Evolutionary conservation across 2,797 vertebrate genomes (phyloP), one percentile per base, ranked within the genome.

Genomic region (Tadarida brasiliensis): DNA sequence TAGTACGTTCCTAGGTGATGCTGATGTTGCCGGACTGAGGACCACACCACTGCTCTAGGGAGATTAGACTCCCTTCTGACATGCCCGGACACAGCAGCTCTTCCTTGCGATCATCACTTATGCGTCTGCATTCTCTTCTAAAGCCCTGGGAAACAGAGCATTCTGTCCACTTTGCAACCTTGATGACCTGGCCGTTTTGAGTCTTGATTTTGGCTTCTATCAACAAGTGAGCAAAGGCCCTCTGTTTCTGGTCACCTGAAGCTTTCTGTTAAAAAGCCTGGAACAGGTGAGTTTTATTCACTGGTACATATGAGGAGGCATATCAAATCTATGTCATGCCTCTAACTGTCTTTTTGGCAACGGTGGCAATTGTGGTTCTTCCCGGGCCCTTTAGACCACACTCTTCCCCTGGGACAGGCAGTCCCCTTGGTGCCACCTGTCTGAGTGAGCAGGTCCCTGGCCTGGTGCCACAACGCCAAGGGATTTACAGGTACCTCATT

Each of bases 261-360:
- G 51, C 49, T 78, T 90, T 70, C 63, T 77, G 87, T 59, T 70
- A 83, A 51, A 93, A 71, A 76, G 49, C 44, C 19, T 0, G 12
- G 85, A 61, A 57, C 7, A 93, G 54, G 74, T 30, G 35, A 78
- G 22, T 30, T 91, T 94, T 73, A 74, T 76, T 88, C 74, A 33
- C 47, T 24, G 39, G 28, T 22, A 70, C 35, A 24, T 6, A 15
- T 0, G 11, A 85, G 44, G 33, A 88, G 67, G 63, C 26, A 73
- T 47, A 90, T 35, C 54, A 81, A 74, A 84, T 35, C 63, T 71
- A 61, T 2, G 15, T 0, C 10, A 33, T 20, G 12, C 78, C 65
- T 77, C 33, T 57, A 8, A 28, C 63, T 87, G 65, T 44, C 82
- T 83, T 81, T 74, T 35, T 56, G 28, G 15, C 17, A 65, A 39